phyloP scores from a whole-genome alignment of 2,113 vertebrate species.

The Pangasianodon hypophthalmus region DNA sequence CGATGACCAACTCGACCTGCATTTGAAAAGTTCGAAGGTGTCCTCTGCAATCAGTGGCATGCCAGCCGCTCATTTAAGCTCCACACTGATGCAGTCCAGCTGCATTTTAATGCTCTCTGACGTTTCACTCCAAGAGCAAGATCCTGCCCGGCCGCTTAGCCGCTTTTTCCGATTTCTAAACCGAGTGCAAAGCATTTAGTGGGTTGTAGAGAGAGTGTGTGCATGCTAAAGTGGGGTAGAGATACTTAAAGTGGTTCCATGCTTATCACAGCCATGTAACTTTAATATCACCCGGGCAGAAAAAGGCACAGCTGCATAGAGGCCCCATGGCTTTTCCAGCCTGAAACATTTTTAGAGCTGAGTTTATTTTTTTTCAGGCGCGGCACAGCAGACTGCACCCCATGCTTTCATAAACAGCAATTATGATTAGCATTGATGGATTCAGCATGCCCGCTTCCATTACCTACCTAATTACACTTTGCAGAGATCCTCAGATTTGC shows the following conservation, averaged over 20 bases:
- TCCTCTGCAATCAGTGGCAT: neutral
- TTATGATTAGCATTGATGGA: conserved; percentile 79
- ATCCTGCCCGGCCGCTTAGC: conserved; percentile 51
- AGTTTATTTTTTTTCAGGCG: conserved; percentile 55
- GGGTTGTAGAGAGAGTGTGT: conserved; percentile 46
- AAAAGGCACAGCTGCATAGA: conserved; percentile 36
- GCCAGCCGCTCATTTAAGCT: neutral
- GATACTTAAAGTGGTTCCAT: conserved; percentile 57
- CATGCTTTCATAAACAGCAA: conserved; percentile 66
- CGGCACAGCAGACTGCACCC: conserved; percentile 53
- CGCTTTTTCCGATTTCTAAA: conserved; percentile 27
- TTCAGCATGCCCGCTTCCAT: conserved; percentile 68
- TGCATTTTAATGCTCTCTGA: neutral
- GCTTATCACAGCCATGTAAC: conserved; percentile 49
- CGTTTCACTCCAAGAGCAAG: conserved; percentile 37
- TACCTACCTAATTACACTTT: conserved; percentile 73
- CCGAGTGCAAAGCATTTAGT: conserved; percentile 63
- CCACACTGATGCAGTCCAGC: neutral
- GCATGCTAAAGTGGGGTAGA: conserved; percentile 38
- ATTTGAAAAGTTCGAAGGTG: neutral
- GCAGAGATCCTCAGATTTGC: conserved; percentile 68
- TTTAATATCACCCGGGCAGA: conserved; percentile 37
- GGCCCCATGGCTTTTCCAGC: conserved; percentile 29
- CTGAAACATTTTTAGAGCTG: conserved; percentile 64
- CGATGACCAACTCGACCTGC: neutral